Base-by-base conservation (phyloP, 2,888 invertebrate genomes). In the Sussaba pulchella region DNA sequence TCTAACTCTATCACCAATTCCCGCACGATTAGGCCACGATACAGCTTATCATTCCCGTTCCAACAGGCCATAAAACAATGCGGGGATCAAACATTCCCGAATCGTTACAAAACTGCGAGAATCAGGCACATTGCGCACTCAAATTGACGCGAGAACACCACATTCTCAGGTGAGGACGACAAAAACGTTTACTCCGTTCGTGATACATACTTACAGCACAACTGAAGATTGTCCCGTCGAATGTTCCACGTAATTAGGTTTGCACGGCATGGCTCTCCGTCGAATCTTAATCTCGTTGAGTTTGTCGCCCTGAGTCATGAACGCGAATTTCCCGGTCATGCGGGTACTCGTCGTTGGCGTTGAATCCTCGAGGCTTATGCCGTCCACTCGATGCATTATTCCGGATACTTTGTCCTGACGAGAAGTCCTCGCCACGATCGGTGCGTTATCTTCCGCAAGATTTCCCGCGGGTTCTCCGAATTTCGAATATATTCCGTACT, bases 271-370 rank as follows among this genome's bases (percentile, higher is more conserved):
- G 9, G 83, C 82, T 78, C 89, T 89, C 77, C 91, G 88, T 66
- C 89, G 87, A 14, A 89, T 89, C 87, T 92, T 92, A 31, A 91
- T 91, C 82, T 89, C 90, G 88, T 95, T 95, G 14, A 95, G 92
- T 90, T 94, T 92, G 81, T 94, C 94, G 2, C 95, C 95, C 85
- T 95, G 94, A 1, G 94, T 94, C 64, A 71, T 85, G 6, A 85
- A 73, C 19, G 86, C 73, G 50, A 84, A 81, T 77, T 82, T 84
- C 17, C 75, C 81, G 72, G 66, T 71, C 61, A 61, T 63, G 71
- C 73, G 73, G 52, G 87, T 43, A 73, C 76, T 63, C 66, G 82
- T 86, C 17, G 86, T 83, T 24, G 86, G 85, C 9, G 82, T 80
- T 9, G 87, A 78, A 83, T 92, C 92, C 50, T 92, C 90, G 8